Base-by-base conservation (phyloP, 2,888 invertebrate species). In the Orthosia gracilis region DNA sequence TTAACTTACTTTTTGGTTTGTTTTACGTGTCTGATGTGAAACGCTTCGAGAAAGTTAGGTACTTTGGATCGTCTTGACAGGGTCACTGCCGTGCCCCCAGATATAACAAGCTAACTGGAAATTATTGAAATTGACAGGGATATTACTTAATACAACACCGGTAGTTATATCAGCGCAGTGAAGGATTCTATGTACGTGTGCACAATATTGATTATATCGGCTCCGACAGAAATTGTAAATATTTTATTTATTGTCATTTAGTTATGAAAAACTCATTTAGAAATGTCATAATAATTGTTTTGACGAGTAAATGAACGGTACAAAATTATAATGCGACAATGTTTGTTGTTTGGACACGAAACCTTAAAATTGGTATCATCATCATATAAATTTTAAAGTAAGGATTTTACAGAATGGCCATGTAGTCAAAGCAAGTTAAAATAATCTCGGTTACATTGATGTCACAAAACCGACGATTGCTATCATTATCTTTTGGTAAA, bases 1-100 rank as follows among this genome's bases (percentile, higher is more conserved):
- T 78, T 45, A 5, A 49, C n/a, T 21, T 58, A 63, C 23, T 63
- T 79, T 3, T 26, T 62, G 2, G 7, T 57, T 47, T 31, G 59
- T 15, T 49, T 23, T 23, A 70, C 15, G 2, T 54, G 5, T 4
- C 9, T 40, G 18, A 40, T 21, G 15, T 50, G 18, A 2, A n/a
- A 40, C 40, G 40, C 12, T 47, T 47, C 7, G 31, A 31, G 13
- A 17, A 52, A 31, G 23, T 21, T 3, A 23, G 18, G 11, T 52
- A n/a, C 52, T n/a, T 52, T 12, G n/a, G n/a, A n/a, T 21, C n/a
- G n/a, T 52, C 12, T 52, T 52, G 52, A n/a, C n/a, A 9, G 52
- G 9, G 11, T 5, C 52, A 52, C 11, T 52, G n/a, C 11, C n/a
- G 52, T 52, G 11, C 52, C 9, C 11, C 4, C n/a, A n/a, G 18